Evolutionary conservation across 2,888 invertebrate genomes (phyloP).

Genomic region (Tortrix viridana): DNA sequence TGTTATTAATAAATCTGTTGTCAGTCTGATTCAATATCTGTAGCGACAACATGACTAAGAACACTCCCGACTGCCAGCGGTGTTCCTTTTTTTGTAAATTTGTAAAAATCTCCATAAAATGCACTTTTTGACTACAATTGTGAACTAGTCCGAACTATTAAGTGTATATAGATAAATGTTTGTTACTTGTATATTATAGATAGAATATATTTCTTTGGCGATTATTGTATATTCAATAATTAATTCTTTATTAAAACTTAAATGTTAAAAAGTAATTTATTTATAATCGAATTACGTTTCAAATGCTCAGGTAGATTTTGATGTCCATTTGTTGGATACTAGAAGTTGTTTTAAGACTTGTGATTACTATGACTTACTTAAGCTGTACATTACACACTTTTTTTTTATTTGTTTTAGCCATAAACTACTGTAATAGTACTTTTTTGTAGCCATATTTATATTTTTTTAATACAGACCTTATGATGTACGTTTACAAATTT

Average conservation of each 20-base stretch:
- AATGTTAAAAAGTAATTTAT: slow-evolving; percentile 73
- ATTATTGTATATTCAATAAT: slow-evolving; percentile 76
- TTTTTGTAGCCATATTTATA: slow-evolving; percentile 81
- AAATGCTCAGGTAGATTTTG: slow-evolving; percentile 70
- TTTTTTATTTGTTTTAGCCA: slow-evolving; percentile 65
- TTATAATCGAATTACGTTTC: slow-evolving; percentile 68
- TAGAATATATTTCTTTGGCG: slow-evolving; percentile 81
- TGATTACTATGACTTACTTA: slow-evolving; percentile 60
- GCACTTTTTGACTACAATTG: slow-evolving; percentile 73
- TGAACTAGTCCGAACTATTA: slow-evolving; percentile 82
- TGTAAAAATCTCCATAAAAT: slow-evolving; percentile 64
- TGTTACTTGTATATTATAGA: slow-evolving; percentile 84
- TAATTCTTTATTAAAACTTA: slow-evolving; percentile 71
- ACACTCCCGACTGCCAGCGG: slow-evolving; percentile 55
- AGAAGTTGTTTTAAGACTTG: slow-evolving; percentile 57
- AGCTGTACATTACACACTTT: slow-evolving; percentile 62
- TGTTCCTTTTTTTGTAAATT: slow-evolving; percentile 71
- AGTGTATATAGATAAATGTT: slow-evolving; percentile 83
- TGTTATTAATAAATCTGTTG: too few species aligned
- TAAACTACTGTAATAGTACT: slow-evolving; percentile 67
- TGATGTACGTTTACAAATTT: slow-evolving; percentile 79
- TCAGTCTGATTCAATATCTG: background rate
- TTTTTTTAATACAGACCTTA: slow-evolving; percentile 78
- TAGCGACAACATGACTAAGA: slow-evolving; percentile 34
- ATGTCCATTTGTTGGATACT: slow-evolving; percentile 56